phyloP scores from a whole-genome alignment of 2,113 vertebrate genomes.

The Otocyon megalotis region DNA sequence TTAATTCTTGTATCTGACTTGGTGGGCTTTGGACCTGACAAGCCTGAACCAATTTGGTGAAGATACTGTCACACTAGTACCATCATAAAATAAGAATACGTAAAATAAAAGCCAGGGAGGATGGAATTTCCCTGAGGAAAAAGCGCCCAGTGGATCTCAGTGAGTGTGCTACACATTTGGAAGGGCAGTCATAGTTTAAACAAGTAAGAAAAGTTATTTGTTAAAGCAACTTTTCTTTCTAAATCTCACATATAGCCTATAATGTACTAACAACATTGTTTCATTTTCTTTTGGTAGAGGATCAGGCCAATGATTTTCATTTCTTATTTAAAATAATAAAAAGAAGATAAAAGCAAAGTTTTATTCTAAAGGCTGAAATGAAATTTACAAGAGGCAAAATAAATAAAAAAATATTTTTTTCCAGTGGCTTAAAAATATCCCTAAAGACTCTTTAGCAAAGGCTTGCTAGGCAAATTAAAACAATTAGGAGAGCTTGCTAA shows the following conservation, averaged over 20 bases:
- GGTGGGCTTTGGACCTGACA: not conserved
- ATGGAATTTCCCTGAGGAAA: not conserved
- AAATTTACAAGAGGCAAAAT: not conserved
- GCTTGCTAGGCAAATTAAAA: not conserved
- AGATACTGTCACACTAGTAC: not conserved
- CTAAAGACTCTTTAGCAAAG: slow-evolving; percentile 1
- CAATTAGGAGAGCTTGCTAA: not conserved
- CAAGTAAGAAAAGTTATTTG: not conserved
- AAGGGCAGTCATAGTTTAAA: not conserved
- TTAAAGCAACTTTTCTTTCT: not conserved
- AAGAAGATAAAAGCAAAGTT: not conserved
- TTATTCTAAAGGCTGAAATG: not conserved
- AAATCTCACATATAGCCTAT: not conserved
- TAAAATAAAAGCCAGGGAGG: not conserved
- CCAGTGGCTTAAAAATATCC: not conserved
- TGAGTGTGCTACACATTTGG: not conserved
- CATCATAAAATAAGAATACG: not conserved
- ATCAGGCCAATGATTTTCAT: not conserved
- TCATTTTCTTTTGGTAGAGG: not conserved
- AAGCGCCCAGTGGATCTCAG: not conserved
- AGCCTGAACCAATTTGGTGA: not conserved
- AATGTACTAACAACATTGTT: not conserved
- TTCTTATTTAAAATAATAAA: not conserved
- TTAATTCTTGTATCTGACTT: not conserved
- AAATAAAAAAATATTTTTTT: slow-evolving; percentile 13